Evolutionary conservation across 2,797 vertebrate species (phyloP).

Genomic region (Hydrophis major): DNA sequence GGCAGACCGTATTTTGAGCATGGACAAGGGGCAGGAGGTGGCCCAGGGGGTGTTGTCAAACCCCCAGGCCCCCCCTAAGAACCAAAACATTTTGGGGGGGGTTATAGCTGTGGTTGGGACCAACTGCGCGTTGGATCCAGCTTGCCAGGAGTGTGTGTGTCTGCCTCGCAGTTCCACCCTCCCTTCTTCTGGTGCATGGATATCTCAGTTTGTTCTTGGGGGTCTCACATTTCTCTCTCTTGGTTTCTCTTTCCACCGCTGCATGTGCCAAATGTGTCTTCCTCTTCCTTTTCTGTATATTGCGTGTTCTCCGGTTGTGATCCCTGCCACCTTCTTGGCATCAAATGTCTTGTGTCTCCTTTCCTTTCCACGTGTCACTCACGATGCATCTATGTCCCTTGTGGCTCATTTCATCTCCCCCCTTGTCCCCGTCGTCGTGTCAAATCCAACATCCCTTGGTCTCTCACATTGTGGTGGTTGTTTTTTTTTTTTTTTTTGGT

Average conservation of each 20-base stretch:
- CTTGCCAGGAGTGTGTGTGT: too few species aligned
- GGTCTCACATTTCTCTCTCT: constrained; percentile 6
- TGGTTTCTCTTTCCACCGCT: neutral
- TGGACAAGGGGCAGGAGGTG: neutral
- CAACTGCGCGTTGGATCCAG: neutral
- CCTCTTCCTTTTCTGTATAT: too few species aligned
- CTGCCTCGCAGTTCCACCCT: neutral
- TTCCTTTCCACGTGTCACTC: neutral
- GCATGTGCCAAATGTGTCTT: constrained; percentile 17
- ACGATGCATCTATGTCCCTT: neutral
- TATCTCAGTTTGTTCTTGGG: neutral
- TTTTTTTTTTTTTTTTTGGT: neutral
- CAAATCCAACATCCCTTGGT: neutral
- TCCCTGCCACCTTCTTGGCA: neutral
- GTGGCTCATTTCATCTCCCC: neutral
- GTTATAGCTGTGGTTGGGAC: neutral
- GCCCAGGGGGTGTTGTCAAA: too few species aligned
- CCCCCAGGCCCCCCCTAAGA: neutral
- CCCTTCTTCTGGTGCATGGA: constrained; percentile 3
- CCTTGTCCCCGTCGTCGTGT: neutral
- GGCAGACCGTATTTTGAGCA: neutral
- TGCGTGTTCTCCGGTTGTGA: neutral
- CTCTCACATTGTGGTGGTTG: neutral
- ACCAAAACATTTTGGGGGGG: neutral
- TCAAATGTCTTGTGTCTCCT: neutral